Evolutionary conservation across 2,888 invertebrate genomes (phyloP).

Genomic region (Rambutsinella grinnellia): DNA sequence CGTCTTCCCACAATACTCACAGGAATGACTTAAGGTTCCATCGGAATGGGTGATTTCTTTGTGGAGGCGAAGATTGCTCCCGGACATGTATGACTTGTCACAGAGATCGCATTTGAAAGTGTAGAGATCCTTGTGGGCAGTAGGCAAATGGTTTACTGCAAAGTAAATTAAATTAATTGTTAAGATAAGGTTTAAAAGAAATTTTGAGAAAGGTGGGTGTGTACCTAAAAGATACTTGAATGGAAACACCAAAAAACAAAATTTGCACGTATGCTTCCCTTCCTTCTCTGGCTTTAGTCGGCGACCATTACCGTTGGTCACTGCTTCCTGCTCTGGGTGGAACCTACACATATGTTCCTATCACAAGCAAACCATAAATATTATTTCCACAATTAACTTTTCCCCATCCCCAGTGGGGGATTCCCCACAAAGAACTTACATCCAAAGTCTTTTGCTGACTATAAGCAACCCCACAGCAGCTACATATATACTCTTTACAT

Average conservation of each 20-base stretch:
- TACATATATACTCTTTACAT: conserved; percentile 13
- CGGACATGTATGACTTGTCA: conserved; percentile 7
- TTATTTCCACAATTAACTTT: too few species aligned
- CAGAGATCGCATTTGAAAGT: conserved; percentile 18
- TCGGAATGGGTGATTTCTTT: conserved; percentile 14
- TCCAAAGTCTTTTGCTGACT: conserved; percentile 3
- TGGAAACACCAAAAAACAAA: conserved; percentile 11
- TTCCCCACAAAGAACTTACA: too few species aligned
- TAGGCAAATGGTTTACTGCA: conserved; percentile 22
- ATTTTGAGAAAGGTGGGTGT: background rate
- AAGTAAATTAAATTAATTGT: background rate
- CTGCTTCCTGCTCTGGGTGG: background rate
- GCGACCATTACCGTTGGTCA: background rate
- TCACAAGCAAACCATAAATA: background rate
- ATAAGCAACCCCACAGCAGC: conserved; percentile 21
- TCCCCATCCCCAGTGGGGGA: too few species aligned
- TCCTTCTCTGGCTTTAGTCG: background rate
- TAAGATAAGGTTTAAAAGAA: background rate
- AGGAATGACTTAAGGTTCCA: background rate
- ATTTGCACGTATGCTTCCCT: conserved; percentile 5
- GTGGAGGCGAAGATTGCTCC: conserved; percentile 16
- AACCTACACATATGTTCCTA: conserved; percentile 6
- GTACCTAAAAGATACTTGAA: conserved; percentile 26
- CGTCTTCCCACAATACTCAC: conserved; percentile 19
- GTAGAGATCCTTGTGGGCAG: conserved; percentile 21